phyloP scores from a whole-genome alignment of 2,797 vertebrate genomes.

The Mareca strepera region DNA sequence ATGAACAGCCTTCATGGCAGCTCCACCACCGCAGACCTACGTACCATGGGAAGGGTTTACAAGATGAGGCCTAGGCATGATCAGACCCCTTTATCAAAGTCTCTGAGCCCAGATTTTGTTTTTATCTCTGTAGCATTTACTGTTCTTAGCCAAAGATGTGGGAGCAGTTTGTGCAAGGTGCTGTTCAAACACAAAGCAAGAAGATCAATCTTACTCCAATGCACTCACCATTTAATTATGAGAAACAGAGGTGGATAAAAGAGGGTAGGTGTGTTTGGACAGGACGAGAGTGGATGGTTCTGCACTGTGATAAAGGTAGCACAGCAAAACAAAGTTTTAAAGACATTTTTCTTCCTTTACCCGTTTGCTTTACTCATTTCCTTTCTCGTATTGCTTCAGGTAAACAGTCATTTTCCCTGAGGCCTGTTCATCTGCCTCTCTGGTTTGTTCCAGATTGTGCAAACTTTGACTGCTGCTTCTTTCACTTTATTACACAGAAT shows the following conservation, averaged over 20 bases:
- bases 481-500: not conserved
- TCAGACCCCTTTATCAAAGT: not conserved
- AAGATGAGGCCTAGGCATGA: not conserved
- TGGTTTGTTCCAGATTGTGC: not conserved
- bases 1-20: not conserved
- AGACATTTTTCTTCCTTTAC: not conserved
- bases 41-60: not conserved
- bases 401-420: not conserved
- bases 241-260: not conserved
- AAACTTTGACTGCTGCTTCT: not conserved
- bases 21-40: not conserved
- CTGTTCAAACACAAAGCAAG: not conserved
- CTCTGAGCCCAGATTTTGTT: not conserved
- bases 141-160: not conserved
- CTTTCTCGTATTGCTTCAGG: not conserved
- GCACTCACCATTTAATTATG: not conserved
- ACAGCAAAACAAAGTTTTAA: not conserved
- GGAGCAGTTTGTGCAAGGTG: not conserved
- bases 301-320: not conserved
- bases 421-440: not conserved
- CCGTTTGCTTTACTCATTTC: not conserved
- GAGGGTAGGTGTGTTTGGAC: not conserved
- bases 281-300: not conserved
- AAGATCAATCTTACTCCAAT: not conserved
- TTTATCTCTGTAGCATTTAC: not conserved